Evolutionary conservation across 2,113 vertebrate species (phyloP), one percentile per base, ranked within the genome.

Genomic region (Oxyura jamaicensis): DNA sequence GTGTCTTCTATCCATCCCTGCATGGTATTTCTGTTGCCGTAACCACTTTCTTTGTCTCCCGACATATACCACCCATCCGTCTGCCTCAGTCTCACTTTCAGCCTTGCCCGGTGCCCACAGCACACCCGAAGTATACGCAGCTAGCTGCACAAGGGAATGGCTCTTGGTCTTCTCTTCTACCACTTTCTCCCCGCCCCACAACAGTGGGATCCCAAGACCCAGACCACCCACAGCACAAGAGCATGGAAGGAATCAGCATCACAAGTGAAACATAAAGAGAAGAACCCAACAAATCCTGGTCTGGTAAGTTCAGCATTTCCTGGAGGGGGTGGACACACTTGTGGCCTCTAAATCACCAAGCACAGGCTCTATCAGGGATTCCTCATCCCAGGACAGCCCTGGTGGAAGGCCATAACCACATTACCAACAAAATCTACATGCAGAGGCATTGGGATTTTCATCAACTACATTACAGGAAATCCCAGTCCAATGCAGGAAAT

Each of bases 311-410:
- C 3, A 86, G 8, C 13, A 19, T 55, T 81, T 88, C 36, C 76
- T 44, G 28, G 46, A 86, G 16, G 1, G 53, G 9, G 5, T 79
- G 21, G 25, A 69, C n/a, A 66, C 3, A 0, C 6, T 21, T 3
- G 2, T 21, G 26, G 13, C 42, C 1, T 55, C 82, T 53, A 66
- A 8, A 7, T 74, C 60, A 76, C 48, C 8, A 50, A 90, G 29
- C 35, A 63, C 1, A 1, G 31, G 58, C 22, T 44, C n/a, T 29
- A 50, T 8, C 11, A 83, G 6, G 23, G 33, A 74, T 58, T 74
- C 13, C 21, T 88, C 65, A 19, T 50, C 50, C 25, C 23, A 76
- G 3, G 20, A 59, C 48, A 94, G 22, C 25, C 56, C 35, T 35
- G 19, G 10, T 11, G 5, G 39, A 73, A 67, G 31, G 31, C 28